Base-by-base conservation (phyloP, 2,113 vertebrate genomes). In the Takifugu bimaculatus region DNA sequence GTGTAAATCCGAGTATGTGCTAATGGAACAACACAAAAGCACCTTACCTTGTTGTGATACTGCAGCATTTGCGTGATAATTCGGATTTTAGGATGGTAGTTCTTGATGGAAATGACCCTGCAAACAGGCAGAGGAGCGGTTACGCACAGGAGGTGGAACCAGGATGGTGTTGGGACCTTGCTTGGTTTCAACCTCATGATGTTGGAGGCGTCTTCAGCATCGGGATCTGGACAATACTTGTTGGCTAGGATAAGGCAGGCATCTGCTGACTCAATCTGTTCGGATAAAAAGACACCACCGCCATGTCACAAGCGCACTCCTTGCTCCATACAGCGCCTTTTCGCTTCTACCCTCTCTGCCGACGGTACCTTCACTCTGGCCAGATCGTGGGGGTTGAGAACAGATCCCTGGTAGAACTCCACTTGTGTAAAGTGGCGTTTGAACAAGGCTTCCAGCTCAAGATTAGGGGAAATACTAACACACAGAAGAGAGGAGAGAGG, bases 381-480 rank as follows among this genome's bases (percentile, higher is more conserved):
- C 81, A 99, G 91, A 88, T 99, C 97, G 60, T 99, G 96, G 48
- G 97, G 96, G 91, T 99, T 99, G 83, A 99, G 95, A 81, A 99
- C 97, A 78, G 97, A 99, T 91, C 97, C 97, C 91, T 99, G 97
- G 92, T 97, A 99, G 92, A 99, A 99, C 91, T 99, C 97, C 87
- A 99, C 97, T 94, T 99, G 97, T 88, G 97, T 99, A 90, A 99
- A 99, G 85, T 99, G 97, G 64, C 97, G 92, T 88, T 99, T 99
- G 90, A 98, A 99, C 87, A 99, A 95, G 93, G 97, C 97, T 95
- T 99, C 97, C 83, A 99, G 94, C 93, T 99, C 97, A 95, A 99
- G 94, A 93, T 99, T 99, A 90, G 97, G 97, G 88, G 97, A 98
- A 92, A 99, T 98, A 93, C 97, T 99, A 90, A 58, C 57, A 65